A percentile compares a stretch with the other conserved stretches of the same genome.
Evolutionary conservation across 2,888 invertebrate species (phyloP).

Genomic region (Deilephila elpenor): DNA sequence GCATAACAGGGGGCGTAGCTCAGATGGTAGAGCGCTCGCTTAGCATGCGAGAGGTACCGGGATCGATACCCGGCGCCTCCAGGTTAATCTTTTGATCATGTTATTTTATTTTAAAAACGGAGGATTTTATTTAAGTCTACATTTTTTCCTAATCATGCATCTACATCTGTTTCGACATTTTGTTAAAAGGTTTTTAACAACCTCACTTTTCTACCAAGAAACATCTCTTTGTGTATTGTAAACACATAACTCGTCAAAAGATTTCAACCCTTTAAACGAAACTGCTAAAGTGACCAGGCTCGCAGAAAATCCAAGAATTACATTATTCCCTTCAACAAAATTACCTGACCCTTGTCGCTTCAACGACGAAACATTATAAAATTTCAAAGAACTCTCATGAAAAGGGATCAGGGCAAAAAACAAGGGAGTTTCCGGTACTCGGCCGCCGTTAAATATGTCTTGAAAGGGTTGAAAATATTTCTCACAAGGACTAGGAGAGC

Average conservation of each 20-base stretch:
- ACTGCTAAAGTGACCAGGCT: not conserved
- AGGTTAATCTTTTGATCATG: conserved; percentile 36
- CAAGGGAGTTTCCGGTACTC: conserved; percentile 10
- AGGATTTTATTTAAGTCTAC: too few species aligned
- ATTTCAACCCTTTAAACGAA: not conserved
- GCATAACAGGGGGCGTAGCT: conserved; percentile 69
- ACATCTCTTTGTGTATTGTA: too few species aligned
- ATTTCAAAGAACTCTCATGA: conserved; percentile 12
- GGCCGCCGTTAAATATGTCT: not conserved
- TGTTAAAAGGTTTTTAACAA: too few species aligned
- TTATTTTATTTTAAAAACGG: too few species aligned
- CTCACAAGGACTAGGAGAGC: conserved; percentile 37
- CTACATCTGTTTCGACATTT: too few species aligned
- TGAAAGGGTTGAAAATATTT: conserved; percentile 25
- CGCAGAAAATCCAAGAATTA: not conserved
- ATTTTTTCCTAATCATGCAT: too few species aligned
- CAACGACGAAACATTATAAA: conserved; percentile 20
- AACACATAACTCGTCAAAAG: not conserved
- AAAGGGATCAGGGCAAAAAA: conserved; percentile 8
- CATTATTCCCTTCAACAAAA: not conserved
- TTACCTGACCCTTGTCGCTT: conserved; percentile 16
- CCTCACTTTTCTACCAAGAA: too few species aligned
- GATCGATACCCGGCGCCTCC: conserved; percentile 85
- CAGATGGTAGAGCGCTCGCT: conserved; percentile 81
- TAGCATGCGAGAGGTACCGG: conserved; percentile 84